phyloP scores from a whole-genome alignment of 2,797 vertebrate species.

The Microctenopoma stevenorrisi region DNA sequence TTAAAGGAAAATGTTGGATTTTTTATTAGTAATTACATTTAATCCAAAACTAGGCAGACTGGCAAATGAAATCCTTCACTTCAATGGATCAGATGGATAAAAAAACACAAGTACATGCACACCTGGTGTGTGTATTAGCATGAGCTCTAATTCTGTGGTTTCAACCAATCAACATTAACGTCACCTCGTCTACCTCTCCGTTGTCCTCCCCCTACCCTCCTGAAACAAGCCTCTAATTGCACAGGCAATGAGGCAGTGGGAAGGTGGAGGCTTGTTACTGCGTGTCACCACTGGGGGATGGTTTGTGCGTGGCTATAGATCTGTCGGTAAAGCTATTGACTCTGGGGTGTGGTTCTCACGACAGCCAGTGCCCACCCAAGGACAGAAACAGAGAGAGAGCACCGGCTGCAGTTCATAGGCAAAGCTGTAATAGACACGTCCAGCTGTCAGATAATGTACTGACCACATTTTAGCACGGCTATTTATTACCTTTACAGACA shows the following conservation, averaged over 20 bases:
- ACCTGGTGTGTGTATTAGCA: slow-evolving; percentile 41
- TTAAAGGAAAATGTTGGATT: slow-evolving; percentile 24
- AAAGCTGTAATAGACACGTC: slow-evolving; percentile 47
- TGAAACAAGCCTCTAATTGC: slow-evolving; percentile 73
- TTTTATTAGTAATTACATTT: slow-evolving; percentile 17
- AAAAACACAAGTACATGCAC: slow-evolving; percentile 22
- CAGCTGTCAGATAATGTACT: slow-evolving; percentile 33
- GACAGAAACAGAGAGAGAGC: slow-evolving; percentile 53
- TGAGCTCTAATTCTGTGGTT: slow-evolving; percentile 46
- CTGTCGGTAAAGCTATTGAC: slow-evolving; percentile 61
- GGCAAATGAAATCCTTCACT: slow-evolving; percentile 23
- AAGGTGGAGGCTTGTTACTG: slow-evolving; percentile 70
- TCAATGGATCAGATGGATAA: slow-evolving; percentile 39
- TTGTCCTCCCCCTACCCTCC: slow-evolving; percentile 6
- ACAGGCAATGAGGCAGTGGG: slow-evolving; percentile 61
- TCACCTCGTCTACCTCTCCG: slow-evolving; percentile 3
- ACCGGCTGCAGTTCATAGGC: slow-evolving; percentile 36
- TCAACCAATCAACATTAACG: slow-evolving; percentile 46
- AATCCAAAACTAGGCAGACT: slow-evolving; percentile 30
- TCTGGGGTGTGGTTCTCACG: slow-evolving; percentile 82
- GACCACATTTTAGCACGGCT: slow-evolving; percentile 7
- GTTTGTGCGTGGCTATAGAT: slow-evolving; percentile 68
- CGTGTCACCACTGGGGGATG: slow-evolving; percentile 73
- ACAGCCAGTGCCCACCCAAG: slow-evolving; percentile 72
- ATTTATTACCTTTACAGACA: slow-evolving; percentile 44